These are phyloP conservation scores for Scophthalmus maximus DNA, from an alignment of 2,113 vertebrate genomes.

Conservation along the genomic window DNA sequence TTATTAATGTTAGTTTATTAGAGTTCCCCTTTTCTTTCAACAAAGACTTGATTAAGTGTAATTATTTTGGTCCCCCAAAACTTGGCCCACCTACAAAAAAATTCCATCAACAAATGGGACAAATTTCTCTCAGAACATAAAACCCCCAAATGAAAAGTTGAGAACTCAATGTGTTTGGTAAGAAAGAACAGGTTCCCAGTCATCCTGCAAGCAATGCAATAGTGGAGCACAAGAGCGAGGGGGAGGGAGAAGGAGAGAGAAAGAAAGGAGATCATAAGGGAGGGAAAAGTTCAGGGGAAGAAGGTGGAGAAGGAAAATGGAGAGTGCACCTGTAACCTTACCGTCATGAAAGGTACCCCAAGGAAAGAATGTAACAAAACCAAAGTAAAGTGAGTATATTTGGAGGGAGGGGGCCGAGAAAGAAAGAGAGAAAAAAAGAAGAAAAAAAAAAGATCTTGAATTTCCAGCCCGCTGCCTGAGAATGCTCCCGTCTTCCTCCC, in stretches of 20 bases:
- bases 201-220: slow-evolving; percentile 50
- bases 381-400: slow-evolving; percentile 74
- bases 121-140: not conserved
- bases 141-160: slow-evolving; percentile 5
- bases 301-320: slow-evolving; percentile 65
- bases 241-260: slow-evolving; percentile 40
- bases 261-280: slow-evolving; percentile 52
- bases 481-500: slow-evolving; percentile 78
- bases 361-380: slow-evolving; percentile 81
- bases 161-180: slow-evolving; percentile 22
- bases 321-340: slow-evolving; percentile 85
- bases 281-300: slow-evolving; percentile 65
- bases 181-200: slow-evolving; percentile 47
- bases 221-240: slow-evolving; percentile 34
- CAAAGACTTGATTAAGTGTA: slow-evolving; percentile 1
- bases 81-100: not conserved
- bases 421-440: slow-evolving; percentile 58
- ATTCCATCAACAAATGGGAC: not conserved
- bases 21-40: slow-evolving; percentile 16
- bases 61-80: not conserved
- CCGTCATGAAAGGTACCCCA: slow-evolving; percentile 82
- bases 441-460: slow-evolving; percentile 76
- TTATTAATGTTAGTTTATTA: not conserved
- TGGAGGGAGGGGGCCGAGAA: slow-evolving; percentile 62
- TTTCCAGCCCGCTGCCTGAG: slow-evolving; percentile 83